These are phyloP conservation scores for Otus sunia DNA, from an alignment of 2,113 vertebrate species.

Conservation along the genomic window DNA sequence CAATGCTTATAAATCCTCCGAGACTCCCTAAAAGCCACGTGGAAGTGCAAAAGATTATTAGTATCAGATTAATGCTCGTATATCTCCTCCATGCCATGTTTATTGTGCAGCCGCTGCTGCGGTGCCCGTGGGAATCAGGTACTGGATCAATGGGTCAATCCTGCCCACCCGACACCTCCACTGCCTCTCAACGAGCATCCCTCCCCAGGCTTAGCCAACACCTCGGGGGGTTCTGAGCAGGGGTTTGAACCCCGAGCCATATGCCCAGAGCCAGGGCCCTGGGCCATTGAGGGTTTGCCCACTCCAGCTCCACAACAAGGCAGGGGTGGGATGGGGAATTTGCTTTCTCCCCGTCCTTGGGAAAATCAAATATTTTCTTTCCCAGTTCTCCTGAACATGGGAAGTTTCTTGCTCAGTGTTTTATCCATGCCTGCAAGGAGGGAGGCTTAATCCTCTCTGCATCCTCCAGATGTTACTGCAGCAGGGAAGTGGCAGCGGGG, in stretches of 20 bases:
- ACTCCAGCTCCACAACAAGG: rapidly evolving
- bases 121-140: rapidly evolving
- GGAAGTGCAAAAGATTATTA: not conserved
- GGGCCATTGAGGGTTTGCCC: not conserved
- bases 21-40: not conserved
- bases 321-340: not conserved
- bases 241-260: not conserved
- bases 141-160: not conserved
- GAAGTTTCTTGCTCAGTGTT: not conserved
- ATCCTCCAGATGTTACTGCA: not conserved
- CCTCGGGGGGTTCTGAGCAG: not conserved
- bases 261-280: rapidly evolving
- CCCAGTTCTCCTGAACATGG: not conserved
- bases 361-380: not conserved
- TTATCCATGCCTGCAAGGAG: not conserved
- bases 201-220: not conserved
- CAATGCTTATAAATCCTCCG: not conserved
- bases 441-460: not conserved
- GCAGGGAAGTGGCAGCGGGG: rapidly evolving
- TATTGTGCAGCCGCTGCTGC: not conserved
- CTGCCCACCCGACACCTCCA: rapidly evolving
- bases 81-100: not conserved
- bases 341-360: not conserved
- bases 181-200: rapidly evolving
- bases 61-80: not conserved